Evolutionary conservation across 2,797 vertebrate genomes (phyloP), one percentile per base, ranked within the genome.

Genomic region (Rhadinocentrus ornatus): DNA sequence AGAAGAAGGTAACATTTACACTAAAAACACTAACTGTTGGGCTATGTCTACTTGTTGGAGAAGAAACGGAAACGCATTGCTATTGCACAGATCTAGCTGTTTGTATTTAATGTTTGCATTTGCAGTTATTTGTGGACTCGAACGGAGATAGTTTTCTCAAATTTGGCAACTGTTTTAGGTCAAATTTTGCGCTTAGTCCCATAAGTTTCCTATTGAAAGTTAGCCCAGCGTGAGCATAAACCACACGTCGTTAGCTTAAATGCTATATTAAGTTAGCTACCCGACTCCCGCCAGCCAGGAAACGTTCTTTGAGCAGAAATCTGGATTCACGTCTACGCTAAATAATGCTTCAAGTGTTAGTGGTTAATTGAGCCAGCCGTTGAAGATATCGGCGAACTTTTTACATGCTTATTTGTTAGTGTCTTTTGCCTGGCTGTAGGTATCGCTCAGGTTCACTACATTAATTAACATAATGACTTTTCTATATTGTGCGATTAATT

Each of bases 1-100:
- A 0, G 97, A 99, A 59, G 98, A 99, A 94, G 97, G 97, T 97
- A 90, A 71, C 59, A 71, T 62, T 70, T 78, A 61, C 24, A 53
- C 77, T 70, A 50, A 64, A 35, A 71, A 69, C 54, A 13, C 50
- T 41, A 27, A 55, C 60, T 56, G 66, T 57, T n/a, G 74, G 90
- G 90, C 85, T 88, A 62, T 13, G 88, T 82, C 86, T 91, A 88
- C 46, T 90, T 83, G 69, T 81, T 88, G 89, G 86, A 63, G 46
- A 55, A 41, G 34, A 50, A 77, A 79, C 63, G 72, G 73, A 86
- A 86, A 77, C 44, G 56, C 58, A 61, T 66, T 22, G 44, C 48
- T 69, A 59, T 63, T 62, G 65, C 55, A 26, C 0, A 8, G 16
- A 71, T 58, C 4, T 24, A 1, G 6, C 11, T 18, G 1, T 7